Base-by-base conservation (phyloP, 2,113 vertebrate species). In the Salvelinus sp. region DNA sequence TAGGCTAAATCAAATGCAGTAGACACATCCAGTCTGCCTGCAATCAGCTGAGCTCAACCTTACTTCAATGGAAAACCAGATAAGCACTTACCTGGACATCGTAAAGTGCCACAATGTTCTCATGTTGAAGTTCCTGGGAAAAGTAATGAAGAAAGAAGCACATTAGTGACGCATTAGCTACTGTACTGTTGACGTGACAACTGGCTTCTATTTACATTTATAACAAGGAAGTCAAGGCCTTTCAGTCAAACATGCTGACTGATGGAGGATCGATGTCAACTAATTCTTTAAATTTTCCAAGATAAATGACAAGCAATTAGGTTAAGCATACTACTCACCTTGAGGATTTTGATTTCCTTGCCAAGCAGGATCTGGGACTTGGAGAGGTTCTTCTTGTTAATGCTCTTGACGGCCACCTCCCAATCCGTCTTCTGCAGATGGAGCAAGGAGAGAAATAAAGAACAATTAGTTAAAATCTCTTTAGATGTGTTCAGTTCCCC, bases 261-360 rank as follows among this genome's bases (percentile, higher is more conserved):
- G 62, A 38, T 30, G 76, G 6, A 33, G 69, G 76, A 30, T 23
- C 13, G 72, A 27, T 6, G 58, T 75, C 62, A 27, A 30, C 66
- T 76, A 2, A 23, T 62, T 75, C 33, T 77, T 67, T 62, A 63
- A 79, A 65, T 25, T 16, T 3, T 18, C 30, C 12, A 7, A 78
- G 76, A 81, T 80, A 74, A 72, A 16, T 27, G 20, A 75, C n/a
- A 79, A 7, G 50, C 69, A 57, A 74, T 79, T 28, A 70, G 30
- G 33, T 2, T 9, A 13, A n/a, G 12, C 18, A 12, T 4, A 30
- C 1, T 58, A 23, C 88, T 91, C 87, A 97, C 97, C 97, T 99
- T 99, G 83, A 99, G 93, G 89, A 99, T 99, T 93, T 99, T 99
- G 83, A 99, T 99, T 93, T 99, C 97, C 91, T 99, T 99, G 85